Percentiles rank a stretch among this genome's conserved stretches.
Conservation (phyloP, 2,113 vertebrate genomes). For the Lepidothrix coronata region DNA sequence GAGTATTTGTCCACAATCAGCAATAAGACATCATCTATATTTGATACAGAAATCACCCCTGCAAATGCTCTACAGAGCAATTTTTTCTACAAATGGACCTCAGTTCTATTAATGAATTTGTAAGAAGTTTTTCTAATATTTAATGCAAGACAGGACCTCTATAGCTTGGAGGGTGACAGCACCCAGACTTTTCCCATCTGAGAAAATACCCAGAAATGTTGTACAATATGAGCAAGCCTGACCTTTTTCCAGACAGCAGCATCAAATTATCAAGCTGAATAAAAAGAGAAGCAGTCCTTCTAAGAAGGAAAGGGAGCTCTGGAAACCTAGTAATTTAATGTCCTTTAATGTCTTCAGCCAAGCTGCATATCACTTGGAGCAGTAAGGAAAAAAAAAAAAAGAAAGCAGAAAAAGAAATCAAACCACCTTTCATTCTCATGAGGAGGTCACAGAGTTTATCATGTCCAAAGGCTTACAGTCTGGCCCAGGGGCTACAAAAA, state of each 20-base stretch:
- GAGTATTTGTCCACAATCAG: not conserved
- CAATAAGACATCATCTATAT: not conserved
- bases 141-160: not conserved
- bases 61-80: not conserved
- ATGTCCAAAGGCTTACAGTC: constrained; percentile 21
- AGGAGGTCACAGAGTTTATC: constrained; percentile 38
- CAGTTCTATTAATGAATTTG: not conserved
- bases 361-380: not conserved
- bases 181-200: not conserved
- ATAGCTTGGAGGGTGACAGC: not conserved
- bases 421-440: constrained; percentile 21
- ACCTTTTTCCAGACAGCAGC: not conserved
- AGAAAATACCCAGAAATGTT: not conserved
- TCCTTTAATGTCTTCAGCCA: constrained; percentile 18
- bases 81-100: not conserved
- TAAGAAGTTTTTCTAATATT: not conserved
- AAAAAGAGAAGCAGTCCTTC: not conserved
- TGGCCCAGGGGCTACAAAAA: not conserved
- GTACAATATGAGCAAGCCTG: not conserved
- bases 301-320: not conserved
- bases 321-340: not conserved
- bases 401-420: not conserved
- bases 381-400: not conserved
- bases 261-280: not conserved
- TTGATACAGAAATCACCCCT: not conserved